Conservation (phyloP, 2,797 vertebrate genomes). For the Microctenopoma steveboyesi region DNA sequence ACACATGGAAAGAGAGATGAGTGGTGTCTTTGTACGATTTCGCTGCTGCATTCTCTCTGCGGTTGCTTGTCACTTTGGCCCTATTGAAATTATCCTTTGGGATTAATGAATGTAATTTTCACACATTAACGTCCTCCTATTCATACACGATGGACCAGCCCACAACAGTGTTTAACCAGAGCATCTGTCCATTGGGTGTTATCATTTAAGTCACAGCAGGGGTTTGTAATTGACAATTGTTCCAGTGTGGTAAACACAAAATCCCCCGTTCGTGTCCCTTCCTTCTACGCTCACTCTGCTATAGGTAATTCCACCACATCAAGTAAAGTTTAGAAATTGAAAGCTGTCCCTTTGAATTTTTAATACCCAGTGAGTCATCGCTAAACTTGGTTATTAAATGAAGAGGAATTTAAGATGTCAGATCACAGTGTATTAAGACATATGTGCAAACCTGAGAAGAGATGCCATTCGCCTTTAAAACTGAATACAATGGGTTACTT, state of each 20-base stretch:
- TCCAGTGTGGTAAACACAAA: conserved; percentile 77
- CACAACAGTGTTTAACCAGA: conserved; percentile 82
- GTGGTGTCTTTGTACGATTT: conserved; percentile 41
- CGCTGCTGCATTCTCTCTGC: conserved; percentile 26
- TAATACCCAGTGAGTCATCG: conserved; percentile 24
- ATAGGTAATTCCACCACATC: conserved; percentile 66
- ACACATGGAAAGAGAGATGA: conserved; percentile 22
- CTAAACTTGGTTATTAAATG: conserved; percentile 21
- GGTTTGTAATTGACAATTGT: conserved; percentile 68
- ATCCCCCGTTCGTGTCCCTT: conserved; percentile 65
- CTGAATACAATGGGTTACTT: conserved; percentile 34
- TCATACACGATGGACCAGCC: conserved; percentile 87
- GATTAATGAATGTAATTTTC: conserved; percentile 86
- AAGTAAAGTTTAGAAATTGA: conserved; percentile 48
- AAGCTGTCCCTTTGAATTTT: conserved; percentile 29
- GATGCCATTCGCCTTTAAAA: conserved; percentile 32
- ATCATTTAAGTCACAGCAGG: conserved; percentile 82
- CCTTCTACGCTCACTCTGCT: conserved; percentile 55
- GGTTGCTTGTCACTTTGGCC: conserved; percentile 62
- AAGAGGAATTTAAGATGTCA: conserved; percentile 30
- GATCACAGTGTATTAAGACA: conserved; percentile 35
- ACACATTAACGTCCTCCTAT: conserved; percentile 80
- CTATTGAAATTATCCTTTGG: conserved; percentile 77
- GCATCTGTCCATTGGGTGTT: conserved; percentile 82
- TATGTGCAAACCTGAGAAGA: conserved; percentile 26